Percentiles rank a stretch among this genome's conserved stretches.
phyloP scores from a whole-genome alignment of 2,113 vertebrate genomes.

The Arizona elegans region DNA sequence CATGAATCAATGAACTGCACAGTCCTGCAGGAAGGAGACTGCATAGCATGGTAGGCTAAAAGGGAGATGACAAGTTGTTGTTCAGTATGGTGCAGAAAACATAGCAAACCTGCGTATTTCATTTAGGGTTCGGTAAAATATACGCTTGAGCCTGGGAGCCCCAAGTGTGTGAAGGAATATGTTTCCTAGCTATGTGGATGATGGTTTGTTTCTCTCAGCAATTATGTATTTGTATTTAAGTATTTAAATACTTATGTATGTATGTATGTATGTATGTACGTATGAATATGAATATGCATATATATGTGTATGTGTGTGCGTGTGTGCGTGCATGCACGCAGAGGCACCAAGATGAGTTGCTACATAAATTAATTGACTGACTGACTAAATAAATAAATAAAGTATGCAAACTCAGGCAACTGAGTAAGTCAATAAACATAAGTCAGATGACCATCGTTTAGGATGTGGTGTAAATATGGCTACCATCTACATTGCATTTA shows the following conservation, averaged over 20 bases:
- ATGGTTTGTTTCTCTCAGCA: background rate
- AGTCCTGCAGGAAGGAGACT: background rate
- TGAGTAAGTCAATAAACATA: background rate
- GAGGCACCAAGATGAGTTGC: background rate
- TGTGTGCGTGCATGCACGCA: too few species aligned
- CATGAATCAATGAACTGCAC: background rate
- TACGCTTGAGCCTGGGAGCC: background rate
- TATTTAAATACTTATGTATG: too few species aligned
- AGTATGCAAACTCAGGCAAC: background rate
- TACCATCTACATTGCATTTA: background rate
- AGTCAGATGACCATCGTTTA: background rate
- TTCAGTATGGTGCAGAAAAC: background rate
- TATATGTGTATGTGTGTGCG: rapidly evolving
- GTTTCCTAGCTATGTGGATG: background rate
- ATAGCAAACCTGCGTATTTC: background rate
- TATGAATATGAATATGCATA: too few species aligned
- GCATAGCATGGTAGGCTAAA: background rate
- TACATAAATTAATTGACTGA: background rate
- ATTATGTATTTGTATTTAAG: background rate
- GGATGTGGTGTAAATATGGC: background rate
- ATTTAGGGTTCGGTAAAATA: background rate
- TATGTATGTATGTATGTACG: too few species aligned
- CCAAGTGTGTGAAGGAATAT: background rate
- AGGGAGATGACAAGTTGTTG: background rate
- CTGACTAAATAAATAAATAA: background rate